These are phyloP conservation scores for Rousettus leschenaultii DNA, from an alignment of 2,113 vertebrate species.

Conservation along the genomic window DNA sequence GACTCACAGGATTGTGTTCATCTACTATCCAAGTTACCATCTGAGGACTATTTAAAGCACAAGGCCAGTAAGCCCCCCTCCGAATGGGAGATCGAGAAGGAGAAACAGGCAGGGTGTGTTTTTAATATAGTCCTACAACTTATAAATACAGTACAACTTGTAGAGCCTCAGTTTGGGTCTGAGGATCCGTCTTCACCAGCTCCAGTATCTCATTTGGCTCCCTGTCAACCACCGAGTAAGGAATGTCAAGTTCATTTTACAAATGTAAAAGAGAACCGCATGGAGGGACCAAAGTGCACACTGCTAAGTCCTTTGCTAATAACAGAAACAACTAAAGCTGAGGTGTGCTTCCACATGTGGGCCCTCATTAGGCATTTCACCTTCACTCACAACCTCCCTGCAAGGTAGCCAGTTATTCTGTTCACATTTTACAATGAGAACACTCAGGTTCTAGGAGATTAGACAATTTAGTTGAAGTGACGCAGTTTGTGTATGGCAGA, in stretches of 20 bases:
- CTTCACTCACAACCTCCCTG: neutral
- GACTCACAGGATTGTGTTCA: conserved; percentile 63
- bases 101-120: conserved; percentile 5
- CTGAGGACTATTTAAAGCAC: conserved; percentile 76
- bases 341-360: neutral
- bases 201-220: conserved; percentile 20
- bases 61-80: conserved; percentile 40
- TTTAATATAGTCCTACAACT: conserved; percentile 44
- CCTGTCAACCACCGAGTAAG: neutral
- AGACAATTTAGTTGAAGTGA: neutral
- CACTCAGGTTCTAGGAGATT: neutral
- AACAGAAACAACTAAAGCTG: neutral
- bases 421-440: conserved; percentile 27
- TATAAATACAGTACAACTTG: neutral
- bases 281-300: neutral
- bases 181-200: neutral
- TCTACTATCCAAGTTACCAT: conserved; percentile 61
- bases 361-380: neutral
- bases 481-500: neutral
- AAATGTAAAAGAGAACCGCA: neutral
- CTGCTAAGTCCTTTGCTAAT: neutral
- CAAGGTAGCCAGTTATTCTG: neutral
- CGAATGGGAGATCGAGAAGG: neutral
- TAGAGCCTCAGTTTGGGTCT: neutral
- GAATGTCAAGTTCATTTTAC: conserved; percentile 29